phyloP scores from a whole-genome alignment of 2,888 invertebrate genomes.

The Apodemia hepburni region DNA sequence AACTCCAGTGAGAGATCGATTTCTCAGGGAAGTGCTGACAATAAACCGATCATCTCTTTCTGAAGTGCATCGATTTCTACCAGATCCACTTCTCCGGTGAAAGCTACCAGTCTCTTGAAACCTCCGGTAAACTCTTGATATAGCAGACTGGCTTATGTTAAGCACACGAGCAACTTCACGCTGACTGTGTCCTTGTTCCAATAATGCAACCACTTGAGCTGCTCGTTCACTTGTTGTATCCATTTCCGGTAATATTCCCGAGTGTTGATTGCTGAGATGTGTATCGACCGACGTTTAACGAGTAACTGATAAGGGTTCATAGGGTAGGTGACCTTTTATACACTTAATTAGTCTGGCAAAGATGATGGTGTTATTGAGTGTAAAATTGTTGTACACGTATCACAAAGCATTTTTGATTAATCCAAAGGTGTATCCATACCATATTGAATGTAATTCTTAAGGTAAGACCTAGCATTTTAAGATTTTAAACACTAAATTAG shows the following conservation, averaged over 20 bases:
- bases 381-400: no score
- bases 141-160: conserved; percentile 6
- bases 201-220: conserved; percentile 16
- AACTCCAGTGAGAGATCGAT: conserved; percentile 20
- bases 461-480: no score
- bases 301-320: background rate
- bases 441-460: no score
- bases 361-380: no score
- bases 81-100: background rate
- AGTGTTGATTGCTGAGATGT: background rate
- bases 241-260: conserved; percentile 5
- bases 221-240: conserved; percentile 14
- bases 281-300: background rate
- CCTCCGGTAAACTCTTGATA: background rate
- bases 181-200: conserved; percentile 15
- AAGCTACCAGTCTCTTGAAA: background rate
- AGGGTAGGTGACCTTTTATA: no score
- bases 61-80: background rate
- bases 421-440: no score
- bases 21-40: conserved; percentile 1
- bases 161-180: conserved; percentile 9
- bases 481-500: no score
- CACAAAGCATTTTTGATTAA: no score
- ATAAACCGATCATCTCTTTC: conserved; percentile 6
- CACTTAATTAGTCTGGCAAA: no score